Evolutionary conservation across 2,888 invertebrate species (phyloP), one percentile per base, ranked within the genome.

Genomic region (Callyntrura guangdongensis): DNA sequence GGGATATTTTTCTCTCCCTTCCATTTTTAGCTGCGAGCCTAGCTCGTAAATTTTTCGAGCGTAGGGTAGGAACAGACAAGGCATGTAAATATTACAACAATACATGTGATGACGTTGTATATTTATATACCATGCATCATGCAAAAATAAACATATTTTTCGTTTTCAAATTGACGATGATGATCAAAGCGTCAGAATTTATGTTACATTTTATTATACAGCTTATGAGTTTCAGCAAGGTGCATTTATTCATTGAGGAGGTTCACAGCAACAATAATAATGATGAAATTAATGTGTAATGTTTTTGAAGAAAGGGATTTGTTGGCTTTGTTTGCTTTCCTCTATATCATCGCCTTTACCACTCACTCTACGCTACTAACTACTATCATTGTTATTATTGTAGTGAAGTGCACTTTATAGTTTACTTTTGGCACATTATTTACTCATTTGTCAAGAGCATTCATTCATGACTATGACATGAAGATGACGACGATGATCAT

Each of bases 391-490:
- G 64, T 25, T 77, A 77, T 77, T 77, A 77, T 56, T 56, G 25
- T 25, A 77, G 74, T 49, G 49, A 22, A 85, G 22, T 86, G 77
- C 79, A 77, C 27, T 86, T 53, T 53, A 49, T 14, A 47, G 61
- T 86, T 77, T 86, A 77, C 74, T 72, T 85, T 36, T 72, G 59
- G 25, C 72, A 72, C 85, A 86, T 74, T 86, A 86, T 45, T 64
- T 64, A 25, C 86, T 79, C 86, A 86, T 86, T 86, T 86, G 86
- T 86, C 79, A 86, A 79, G 64, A 79, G 77, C 86, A 86, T 86
- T 79, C 79, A 86, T 79, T 77, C 64, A 79, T 86, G 86, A 67
- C 77, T 25, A 25, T 77, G 64, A 64, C 25, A 64, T 25, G 9
- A 64, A 36, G 36, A 36, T 36, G 69, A 45, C 20, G 61, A 45